Evolutionary conservation across 1,140 invertebrate genomes (phyloP), one percentile per base, ranked within the genome.

Genomic region (Epicauta chinensis): DNA sequence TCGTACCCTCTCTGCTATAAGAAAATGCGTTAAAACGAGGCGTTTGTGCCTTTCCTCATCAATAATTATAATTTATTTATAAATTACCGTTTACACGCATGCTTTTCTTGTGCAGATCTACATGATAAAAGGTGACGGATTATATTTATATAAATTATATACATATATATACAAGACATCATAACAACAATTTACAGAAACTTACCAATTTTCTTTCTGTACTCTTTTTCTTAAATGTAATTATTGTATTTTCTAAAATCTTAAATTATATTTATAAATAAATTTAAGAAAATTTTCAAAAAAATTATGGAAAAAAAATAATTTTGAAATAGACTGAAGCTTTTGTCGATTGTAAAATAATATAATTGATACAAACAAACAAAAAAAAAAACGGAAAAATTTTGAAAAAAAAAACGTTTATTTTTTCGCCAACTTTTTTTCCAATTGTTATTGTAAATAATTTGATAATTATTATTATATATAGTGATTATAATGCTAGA

Each of bases 1-100:
- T 23, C 23, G 23, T 68, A 68, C 65, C 60, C 40, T 66, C 66
- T 66, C 66, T 68, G 66, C 63, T 50, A 52, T 40, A 55, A 31
- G 46, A 52, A 29, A 38, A 55, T 48, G 51, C 38, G 56, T 44
- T 39, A 34, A 5, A 49, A 39, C 46, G 59, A 65, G 63, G 65
- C 64, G 54, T 58, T 67, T 56, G 65, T 67, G 65, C 65, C 65
- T 67, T 67, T 58, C 60, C 64, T 23, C 23, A 23, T 23, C 23
- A 23, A 23, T 23, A 23, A 23, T 23, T 23, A 23, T 7, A 23
- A 23, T 23, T 3, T 23, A 23, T 23, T 23, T 23, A 5, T 23
- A 23, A 7, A 23, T 23, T 23, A 5, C 23, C 4, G 23, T 23
- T 23, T n/a, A n/a, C n/a, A 23, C 7, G 23, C 23, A 7, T 5